phyloP scores from a whole-genome alignment of 2,113 vertebrate genomes.

The Pseudopodoces humilis region DNA sequence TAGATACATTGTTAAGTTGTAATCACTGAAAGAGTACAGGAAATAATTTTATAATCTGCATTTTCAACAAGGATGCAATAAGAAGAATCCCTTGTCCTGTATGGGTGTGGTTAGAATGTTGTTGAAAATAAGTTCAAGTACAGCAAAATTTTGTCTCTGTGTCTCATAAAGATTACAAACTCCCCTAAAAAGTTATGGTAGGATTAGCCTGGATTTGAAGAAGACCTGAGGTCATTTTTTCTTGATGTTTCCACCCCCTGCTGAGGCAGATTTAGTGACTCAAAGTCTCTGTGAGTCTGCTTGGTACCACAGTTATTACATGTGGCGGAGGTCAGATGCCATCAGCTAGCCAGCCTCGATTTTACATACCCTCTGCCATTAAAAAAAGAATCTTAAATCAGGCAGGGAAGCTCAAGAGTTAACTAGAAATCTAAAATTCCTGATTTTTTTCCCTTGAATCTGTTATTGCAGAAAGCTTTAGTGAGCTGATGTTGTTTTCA shows the following conservation, averaged over 20 bases:
- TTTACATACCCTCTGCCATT: neutral
- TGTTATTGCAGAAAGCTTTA: constrained; percentile 26
- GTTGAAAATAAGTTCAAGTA: neutral
- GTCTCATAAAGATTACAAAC: neutral
- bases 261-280: neutral
- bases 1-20: neutral
- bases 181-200: neutral
- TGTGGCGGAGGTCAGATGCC: neutral
- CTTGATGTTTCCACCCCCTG: neutral
- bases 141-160: neutral
- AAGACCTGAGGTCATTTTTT: neutral
- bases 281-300: neutral
- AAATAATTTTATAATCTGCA: neutral
- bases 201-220: neutral
- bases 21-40: neutral
- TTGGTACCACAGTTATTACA: neutral
- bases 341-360: neutral
- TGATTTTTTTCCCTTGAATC: neutral
- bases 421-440: neutral
- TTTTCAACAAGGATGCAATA: neutral
- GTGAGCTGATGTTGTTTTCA: constrained; percentile 60
- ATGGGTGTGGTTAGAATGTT: neutral
- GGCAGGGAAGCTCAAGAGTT: neutral
- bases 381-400: neutral
- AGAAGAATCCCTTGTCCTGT: neutral